Evolutionary conservation across 2,888 invertebrate genomes (phyloP).

Genomic region (Pseudococcus jackbeardsleyi): DNA sequence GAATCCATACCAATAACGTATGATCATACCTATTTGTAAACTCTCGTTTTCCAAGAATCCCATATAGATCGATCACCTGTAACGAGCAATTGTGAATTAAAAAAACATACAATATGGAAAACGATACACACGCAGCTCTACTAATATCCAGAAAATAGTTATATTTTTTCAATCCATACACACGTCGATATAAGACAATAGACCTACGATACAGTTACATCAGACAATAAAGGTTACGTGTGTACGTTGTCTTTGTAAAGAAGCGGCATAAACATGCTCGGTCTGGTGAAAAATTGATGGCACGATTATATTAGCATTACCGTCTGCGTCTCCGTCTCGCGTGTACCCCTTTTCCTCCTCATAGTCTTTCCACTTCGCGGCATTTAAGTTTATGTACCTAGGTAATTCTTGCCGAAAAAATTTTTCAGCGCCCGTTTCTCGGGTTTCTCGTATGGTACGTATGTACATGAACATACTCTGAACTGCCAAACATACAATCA

Average conservation of each 20-base stretch:
- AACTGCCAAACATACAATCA: slow-evolving; percentile 60
- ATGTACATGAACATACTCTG: slow-evolving; percentile 13
- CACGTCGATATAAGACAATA: background rate
- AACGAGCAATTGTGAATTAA: background rate
- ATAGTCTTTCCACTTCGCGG: background rate
- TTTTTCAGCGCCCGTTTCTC: background rate
- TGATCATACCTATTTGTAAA: too few species aligned
- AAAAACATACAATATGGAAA: slow-evolving; percentile 3
- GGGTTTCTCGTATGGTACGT: background rate
- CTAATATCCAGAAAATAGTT: background rate
- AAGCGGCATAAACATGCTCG: background rate
- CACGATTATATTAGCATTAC: slow-evolving; percentile 24
- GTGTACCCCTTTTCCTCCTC: background rate
- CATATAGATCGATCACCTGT: background rate
- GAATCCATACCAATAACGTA: too few species aligned
- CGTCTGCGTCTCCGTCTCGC: background rate
- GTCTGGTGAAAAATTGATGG: slow-evolving; percentile 29
- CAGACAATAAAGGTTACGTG: slow-evolving; percentile 39
- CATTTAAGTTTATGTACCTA: too few species aligned
- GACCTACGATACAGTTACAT: slow-evolving; percentile 10
- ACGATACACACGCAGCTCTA: background rate
- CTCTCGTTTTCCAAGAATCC: background rate
- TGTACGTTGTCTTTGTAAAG: background rate
- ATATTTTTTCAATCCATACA: background rate
- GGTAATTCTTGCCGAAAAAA: background rate